Evolutionary conservation across 23 tunicate species (phyloP).

Genomic region (Styela clava): DNA sequence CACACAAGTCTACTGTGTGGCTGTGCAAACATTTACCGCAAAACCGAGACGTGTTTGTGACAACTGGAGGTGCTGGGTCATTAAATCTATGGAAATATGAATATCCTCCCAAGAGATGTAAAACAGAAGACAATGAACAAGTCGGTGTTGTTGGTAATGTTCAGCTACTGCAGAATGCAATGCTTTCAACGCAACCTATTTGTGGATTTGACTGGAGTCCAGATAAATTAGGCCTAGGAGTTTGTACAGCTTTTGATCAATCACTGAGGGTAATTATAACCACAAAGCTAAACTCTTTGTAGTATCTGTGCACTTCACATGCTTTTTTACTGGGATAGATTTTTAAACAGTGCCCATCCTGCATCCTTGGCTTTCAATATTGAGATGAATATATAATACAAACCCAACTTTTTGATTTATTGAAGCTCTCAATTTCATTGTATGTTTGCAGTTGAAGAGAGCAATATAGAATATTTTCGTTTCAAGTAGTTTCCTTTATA

Average conservation of each 20-base stretch:
- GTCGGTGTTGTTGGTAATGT: slow-evolving; percentile 74
- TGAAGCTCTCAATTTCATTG: too few species aligned
- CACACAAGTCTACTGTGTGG: slow-evolving; percentile 98
- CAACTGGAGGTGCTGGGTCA: slow-evolving; percentile 96
- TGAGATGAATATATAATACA: too few species aligned
- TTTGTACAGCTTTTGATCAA: slow-evolving; percentile 91
- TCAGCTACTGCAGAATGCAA: slow-evolving; percentile 86
- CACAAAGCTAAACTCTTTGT: slow-evolving; percentile 77
- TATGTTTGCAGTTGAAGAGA: too few species aligned
- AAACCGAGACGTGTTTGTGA: slow-evolving; percentile 94
- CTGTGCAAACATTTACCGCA: slow-evolving; percentile 87
- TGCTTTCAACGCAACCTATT: slow-evolving; percentile 95
- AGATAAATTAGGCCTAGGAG: slow-evolving; percentile 92
- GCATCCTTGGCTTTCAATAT: too few species aligned
- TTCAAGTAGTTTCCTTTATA: too few species aligned
- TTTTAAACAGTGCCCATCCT: too few species aligned
- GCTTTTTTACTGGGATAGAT: too few species aligned
- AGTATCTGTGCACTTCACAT: not conserved
- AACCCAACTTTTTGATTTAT: too few species aligned
- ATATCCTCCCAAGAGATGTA: slow-evolving; percentile 77
- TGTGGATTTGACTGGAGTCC: slow-evolving; percentile 95
- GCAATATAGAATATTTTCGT: too few species aligned
- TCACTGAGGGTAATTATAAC: slow-evolving; percentile 78
- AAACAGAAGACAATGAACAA: slow-evolving; percentile 64
- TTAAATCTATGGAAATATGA: slow-evolving; percentile 91